Evolutionary conservation across 2,797 vertebrate species (phyloP).

Genomic region (Sebastes elongatus): DNA sequence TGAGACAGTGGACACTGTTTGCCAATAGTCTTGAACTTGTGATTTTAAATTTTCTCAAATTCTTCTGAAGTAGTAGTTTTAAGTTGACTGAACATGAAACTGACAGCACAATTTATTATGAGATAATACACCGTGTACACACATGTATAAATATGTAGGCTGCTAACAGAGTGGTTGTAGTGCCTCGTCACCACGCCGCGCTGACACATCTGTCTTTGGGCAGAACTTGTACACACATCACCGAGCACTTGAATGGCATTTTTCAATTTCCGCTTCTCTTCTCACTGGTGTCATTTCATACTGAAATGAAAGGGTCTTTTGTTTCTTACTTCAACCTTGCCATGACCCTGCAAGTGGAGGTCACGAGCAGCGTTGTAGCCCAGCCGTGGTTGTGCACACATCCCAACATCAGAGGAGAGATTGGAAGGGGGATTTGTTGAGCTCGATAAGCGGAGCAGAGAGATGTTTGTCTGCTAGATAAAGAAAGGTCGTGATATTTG

Average conservation of each 20-base stretch:
- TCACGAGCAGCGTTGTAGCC: constrained; percentile 1
- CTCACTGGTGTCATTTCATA: constrained; percentile 18
- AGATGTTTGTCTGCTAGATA: constrained; percentile 15
- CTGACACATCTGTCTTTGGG: not conserved
- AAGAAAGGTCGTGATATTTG: not conserved
- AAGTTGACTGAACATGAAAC: not conserved
- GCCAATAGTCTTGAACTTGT: not conserved
- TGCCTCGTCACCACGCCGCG: not conserved
- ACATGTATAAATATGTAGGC: not conserved
- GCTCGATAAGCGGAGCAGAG: not conserved
- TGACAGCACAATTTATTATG: not conserved
- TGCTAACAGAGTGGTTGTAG: not conserved
- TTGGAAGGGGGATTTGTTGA: not conserved
- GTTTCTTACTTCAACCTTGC: constrained; percentile 21
- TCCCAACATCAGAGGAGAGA: not conserved
- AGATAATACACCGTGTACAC: not conserved
- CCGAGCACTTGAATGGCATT: constrained; percentile 27
- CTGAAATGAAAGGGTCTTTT: constrained; percentile 43
- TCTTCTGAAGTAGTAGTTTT: not conserved
- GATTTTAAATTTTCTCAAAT: not conserved
- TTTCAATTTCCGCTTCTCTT: constrained; percentile 15
- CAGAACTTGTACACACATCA: constrained; percentile 10
- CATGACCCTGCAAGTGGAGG: constrained; percentile 9
- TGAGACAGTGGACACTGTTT: not conserved
- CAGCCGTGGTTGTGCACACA: not conserved